Base-by-base conservation (phyloP, 2,797 vertebrate genomes). In the Lophotriccus pileatus region DNA sequence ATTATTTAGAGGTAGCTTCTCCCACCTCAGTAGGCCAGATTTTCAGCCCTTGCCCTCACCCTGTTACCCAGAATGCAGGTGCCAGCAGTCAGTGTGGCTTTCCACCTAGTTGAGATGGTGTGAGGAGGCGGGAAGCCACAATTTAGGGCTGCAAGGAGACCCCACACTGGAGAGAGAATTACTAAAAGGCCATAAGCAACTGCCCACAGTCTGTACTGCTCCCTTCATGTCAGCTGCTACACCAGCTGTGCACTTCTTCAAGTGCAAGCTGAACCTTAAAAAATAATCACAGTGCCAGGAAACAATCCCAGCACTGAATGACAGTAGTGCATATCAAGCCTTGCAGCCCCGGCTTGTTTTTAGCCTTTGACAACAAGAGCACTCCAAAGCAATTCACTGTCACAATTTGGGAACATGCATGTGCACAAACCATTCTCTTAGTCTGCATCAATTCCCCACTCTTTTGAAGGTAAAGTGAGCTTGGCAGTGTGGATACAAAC, bases 121-220 rank as follows among this genome's bases (percentile, higher is more conserved):
- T 16, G n/a, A 85, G 44, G n/a, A 87, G 24, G 30, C 91, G 30
- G 18, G 24, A 75, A 79, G 50, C 9, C 53, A 47, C 17, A 52
- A 43, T 1, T 5, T 12, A 3, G 7, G 49, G 19, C 34, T 85
- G 64, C 0, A 0, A 24, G 60, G 30, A 72, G 17, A 70, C 17
- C 10, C 28, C 56, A 20, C 8, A 2, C 49, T 14, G 27, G 43
- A 74, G 72, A 46, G 27, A 62, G 24, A 25, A 14, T 50, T 67
- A 37, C 37, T 60, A 46, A 63, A 74, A 91, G 41, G 41, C 58
- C 6, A 0, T 25, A 28, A 59, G 30, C 49, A 64, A 58, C 50
- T 79, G 36, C 68, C 80, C 41, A 7, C 2, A 1, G 20, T 22
- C 37, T 43, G 43, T 39, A 68, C 27, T 37, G n/a, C 22, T 53